These are phyloP conservation scores for Drosophila willistoni DNA, from an alignment of 1,140 invertebrate genomes.

Conservation along the genomic window DNA sequence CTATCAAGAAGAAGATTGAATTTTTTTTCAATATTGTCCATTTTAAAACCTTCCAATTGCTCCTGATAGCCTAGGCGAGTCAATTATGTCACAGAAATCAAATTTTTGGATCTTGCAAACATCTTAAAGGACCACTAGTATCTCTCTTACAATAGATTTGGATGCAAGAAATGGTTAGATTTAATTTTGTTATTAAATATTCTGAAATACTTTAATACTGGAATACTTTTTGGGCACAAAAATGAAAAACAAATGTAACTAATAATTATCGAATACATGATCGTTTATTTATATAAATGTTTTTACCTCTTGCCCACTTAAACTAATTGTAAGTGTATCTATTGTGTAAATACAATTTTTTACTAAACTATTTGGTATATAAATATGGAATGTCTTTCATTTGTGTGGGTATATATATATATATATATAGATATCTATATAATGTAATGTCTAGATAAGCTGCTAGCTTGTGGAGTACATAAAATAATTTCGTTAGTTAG, in stretches of 20 bases:
- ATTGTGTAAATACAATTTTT: slow-evolving; percentile 42
- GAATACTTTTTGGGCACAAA: background rate
- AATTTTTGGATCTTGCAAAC: no score
- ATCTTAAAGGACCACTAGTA: no score
- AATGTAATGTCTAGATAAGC: slow-evolving; percentile 29
- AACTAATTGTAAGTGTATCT: background rate
- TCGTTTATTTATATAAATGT: slow-evolving; percentile 45
- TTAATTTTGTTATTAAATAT: no score
- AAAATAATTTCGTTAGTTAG: slow-evolving; percentile 36
- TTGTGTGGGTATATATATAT: background rate
- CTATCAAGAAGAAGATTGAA: no score
- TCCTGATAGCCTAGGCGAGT: no score
- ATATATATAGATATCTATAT: slow-evolving; percentile 16
- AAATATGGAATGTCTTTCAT: background rate
- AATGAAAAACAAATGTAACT: background rate
- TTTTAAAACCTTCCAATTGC: no score
- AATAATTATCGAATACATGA: background rate
- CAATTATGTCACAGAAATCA: no score
- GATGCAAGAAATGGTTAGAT: no score
- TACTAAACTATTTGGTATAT: slow-evolving; percentile 15
- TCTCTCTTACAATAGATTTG: no score
- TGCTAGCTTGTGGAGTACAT: slow-evolving; percentile 28
- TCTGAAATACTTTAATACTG: no score
- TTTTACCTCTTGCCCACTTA: slow-evolving; percentile 47
- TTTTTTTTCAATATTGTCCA: no score